These are phyloP conservation scores for Amphipyra berbera DNA, from an alignment of 2,888 invertebrate species.

Conservation along the genomic window DNA sequence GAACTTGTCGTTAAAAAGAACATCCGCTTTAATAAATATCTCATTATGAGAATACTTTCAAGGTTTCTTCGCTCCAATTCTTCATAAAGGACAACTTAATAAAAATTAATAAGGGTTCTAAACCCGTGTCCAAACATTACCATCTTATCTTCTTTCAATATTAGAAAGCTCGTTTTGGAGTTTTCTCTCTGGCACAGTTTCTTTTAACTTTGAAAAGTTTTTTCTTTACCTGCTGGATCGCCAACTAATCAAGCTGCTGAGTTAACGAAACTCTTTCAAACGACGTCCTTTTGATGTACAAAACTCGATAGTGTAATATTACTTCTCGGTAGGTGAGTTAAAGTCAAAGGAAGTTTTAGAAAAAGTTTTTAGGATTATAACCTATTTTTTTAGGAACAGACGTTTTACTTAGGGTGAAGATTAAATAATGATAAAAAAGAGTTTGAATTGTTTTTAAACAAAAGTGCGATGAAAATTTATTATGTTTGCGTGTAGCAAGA, in stretches of 20 bases:
- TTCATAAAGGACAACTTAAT: constrained; percentile 15
- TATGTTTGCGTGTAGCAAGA: too few relatives aligned
- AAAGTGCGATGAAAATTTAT: too few relatives aligned
- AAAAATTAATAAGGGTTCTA: constrained; percentile 31
- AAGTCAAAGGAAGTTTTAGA: background rate
- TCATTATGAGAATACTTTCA: constrained; percentile 11
- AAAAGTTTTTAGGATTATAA: background rate
- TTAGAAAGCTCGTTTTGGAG: constrained; percentile 34
- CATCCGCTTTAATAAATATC: constrained; percentile 11
- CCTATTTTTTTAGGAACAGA: too few relatives aligned
- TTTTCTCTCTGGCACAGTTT: constrained; percentile 32
- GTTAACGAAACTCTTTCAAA: constrained; percentile 54
- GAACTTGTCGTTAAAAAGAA: constrained; percentile 13
- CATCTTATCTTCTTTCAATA: constrained; percentile 45
- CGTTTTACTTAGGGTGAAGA: too few relatives aligned
- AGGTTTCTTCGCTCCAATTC: constrained; percentile 1
- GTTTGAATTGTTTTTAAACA: too few relatives aligned
- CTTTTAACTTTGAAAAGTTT: constrained; percentile 49
- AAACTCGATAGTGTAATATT: constrained; percentile 59
- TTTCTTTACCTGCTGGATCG: constrained; percentile 55
- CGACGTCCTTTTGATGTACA: constrained; percentile 55
- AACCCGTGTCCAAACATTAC: constrained; percentile 43
- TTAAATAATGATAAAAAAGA: too few relatives aligned
- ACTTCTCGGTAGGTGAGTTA: constrained; percentile 28
- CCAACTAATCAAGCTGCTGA: constrained; percentile 62